phyloP scores from a whole-genome alignment of 2,888 invertebrate species.

The Diploptera punctata region DNA sequence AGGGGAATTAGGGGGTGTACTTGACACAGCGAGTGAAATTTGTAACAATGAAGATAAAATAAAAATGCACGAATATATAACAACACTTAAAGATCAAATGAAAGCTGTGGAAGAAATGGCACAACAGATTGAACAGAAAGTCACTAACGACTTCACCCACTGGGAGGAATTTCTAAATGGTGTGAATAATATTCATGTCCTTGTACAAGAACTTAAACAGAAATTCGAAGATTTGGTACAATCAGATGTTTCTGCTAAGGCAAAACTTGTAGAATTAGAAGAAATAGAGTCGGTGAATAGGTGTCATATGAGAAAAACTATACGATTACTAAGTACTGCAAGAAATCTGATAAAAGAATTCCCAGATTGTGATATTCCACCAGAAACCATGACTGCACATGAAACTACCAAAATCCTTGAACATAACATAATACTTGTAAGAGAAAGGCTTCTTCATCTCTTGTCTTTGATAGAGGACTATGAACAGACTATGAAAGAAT shows the following conservation, averaged over 20 bases:
- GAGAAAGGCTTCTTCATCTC: constrained; percentile 77
- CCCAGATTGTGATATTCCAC: constrained; percentile 72
- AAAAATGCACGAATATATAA: constrained; percentile 63
- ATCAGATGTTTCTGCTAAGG: constrained; percentile 69
- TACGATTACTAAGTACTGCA: constrained; percentile 67
- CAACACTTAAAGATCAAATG: constrained; percentile 69
- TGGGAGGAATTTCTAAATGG: constrained; percentile 76
- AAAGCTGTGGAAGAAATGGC: constrained; percentile 73
- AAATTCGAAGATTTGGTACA: constrained; percentile 64
- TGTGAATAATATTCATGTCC: constrained; percentile 63
- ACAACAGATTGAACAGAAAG: constrained; percentile 62
- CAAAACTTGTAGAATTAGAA: constrained; percentile 73
- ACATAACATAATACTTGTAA: constrained; percentile 70
- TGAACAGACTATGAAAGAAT: constrained; percentile 86
- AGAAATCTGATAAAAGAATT: constrained; percentile 70
- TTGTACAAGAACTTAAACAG: constrained; percentile 56
- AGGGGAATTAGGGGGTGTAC: constrained; percentile 61
- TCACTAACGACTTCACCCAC: constrained; percentile 66
- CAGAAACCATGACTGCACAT: constrained; percentile 68
- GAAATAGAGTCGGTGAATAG: constrained; percentile 71
- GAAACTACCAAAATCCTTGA: constrained; percentile 71
- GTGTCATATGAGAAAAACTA: constrained; percentile 65
- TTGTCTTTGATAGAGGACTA: constrained; percentile 84
- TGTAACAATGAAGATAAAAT: constrained; percentile 56
- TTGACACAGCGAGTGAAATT: constrained; percentile 59